Evolutionary conservation across 2,113 vertebrate genomes (phyloP).

Genomic region (Otocyon megalotis): DNA sequence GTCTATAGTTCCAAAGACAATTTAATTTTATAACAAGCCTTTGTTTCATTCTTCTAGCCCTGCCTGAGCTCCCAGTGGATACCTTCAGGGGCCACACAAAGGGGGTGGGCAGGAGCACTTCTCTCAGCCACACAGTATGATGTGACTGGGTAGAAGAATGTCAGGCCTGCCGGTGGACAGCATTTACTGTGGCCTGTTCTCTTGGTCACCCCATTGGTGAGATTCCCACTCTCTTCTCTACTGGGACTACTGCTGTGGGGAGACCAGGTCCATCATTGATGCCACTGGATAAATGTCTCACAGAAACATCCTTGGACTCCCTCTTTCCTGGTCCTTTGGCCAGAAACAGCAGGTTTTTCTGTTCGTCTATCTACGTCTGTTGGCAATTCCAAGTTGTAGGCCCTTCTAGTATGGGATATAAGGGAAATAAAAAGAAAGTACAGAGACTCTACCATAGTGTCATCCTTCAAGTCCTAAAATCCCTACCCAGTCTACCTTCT

Average conservation of each 20-base stretch:
- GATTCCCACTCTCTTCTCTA: not conserved
- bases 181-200: not conserved
- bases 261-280: not conserved
- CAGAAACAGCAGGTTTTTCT: not conserved
- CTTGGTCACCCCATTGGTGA: not conserved
- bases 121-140: not conserved
- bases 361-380: not conserved
- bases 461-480: not conserved
- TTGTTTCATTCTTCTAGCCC: not conserved
- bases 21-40: not conserved
- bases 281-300: not conserved
- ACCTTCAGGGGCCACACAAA: not conserved
- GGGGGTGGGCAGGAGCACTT: not conserved
- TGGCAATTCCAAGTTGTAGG: not conserved
- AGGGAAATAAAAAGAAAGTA: not conserved
- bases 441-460: not conserved
- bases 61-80: not conserved
- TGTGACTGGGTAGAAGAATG: not conserved
- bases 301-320: not conserved
- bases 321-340: not conserved
- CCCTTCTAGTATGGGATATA: not conserved
- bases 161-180: not conserved
- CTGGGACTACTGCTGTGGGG: not conserved
- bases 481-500: not conserved
- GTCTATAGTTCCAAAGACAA: not conserved